These are phyloP conservation scores for Nemopilema nomurai DNA, from an alignment of 30 jellyfish, hydroid and myxozoan species.

Conservation along the genomic window DNA sequence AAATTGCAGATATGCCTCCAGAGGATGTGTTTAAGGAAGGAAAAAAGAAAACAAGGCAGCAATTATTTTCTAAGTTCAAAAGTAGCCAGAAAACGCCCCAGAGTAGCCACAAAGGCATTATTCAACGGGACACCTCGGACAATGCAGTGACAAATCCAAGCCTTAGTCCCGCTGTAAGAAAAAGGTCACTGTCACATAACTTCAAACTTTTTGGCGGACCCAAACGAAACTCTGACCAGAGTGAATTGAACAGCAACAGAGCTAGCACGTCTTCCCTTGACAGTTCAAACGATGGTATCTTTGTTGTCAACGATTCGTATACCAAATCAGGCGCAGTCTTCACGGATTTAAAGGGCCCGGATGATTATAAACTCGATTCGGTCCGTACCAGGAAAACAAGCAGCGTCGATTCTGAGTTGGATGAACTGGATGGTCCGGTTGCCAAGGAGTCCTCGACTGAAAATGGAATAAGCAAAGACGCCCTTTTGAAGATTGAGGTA, in stretches of 20 bases:
- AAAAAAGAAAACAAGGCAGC: constrained; percentile 31
- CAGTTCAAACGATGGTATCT: constrained; percentile 7
- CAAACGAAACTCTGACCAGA: constrained; percentile 35
- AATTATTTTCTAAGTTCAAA: constrained; percentile 45
- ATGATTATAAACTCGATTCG: background rate
- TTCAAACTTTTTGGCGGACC: constrained; percentile 32
- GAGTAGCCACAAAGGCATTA: background rate
- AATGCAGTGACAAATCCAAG: constrained; percentile 6
- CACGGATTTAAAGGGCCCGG: constrained; percentile 21
- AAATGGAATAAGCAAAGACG: constrained; percentile 43
- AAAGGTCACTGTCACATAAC: constrained; percentile 35
- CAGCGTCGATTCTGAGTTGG: constrained; percentile 30
- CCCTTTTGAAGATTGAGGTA: constrained; percentile 54
- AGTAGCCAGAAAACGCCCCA: constrained; percentile 33
- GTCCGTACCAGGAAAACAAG: constrained; percentile 31
- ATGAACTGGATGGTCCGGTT: constrained; percentile 36
- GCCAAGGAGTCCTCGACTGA: constrained; percentile 15
- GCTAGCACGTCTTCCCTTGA: constrained; percentile 49
- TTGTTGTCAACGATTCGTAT: background rate
- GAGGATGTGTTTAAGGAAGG: constrained; percentile 26
- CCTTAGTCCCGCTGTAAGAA: constrained; percentile 53
- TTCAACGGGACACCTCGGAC: background rate
- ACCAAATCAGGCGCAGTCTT: constrained; percentile 1
- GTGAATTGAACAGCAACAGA: constrained; percentile 33
- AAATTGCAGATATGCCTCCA: constrained; percentile 6